Base-by-base conservation (phyloP, 2,797 vertebrate genomes). In the Sebastes variabilis region DNA sequence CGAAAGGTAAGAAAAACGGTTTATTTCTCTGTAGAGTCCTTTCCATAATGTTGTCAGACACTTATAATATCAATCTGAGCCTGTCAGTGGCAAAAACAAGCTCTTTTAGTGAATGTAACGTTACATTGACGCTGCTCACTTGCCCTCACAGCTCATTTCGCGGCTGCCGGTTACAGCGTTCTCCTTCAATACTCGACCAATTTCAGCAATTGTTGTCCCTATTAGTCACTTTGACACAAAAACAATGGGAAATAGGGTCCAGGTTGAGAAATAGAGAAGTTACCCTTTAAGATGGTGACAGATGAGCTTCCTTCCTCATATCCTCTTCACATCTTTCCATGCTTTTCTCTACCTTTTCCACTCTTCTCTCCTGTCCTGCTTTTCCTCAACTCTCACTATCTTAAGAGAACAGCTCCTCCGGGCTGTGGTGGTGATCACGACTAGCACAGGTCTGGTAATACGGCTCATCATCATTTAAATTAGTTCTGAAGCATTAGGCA, bases 401-500 rank as follows among this genome's bases (percentile, higher is more conserved):
- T 56, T 70, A 38, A 46, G 34, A 46, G 22, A 54, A 64, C 64
- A 54, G 38, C 34, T 82, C 60, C 25, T 69, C 34, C 25, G 46
- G 54, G n/a, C 61, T 59, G 58, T 42, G 52, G 49, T 55, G 52
- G 64, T 77, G 72, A 83, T 88, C 62, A 81, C 24, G 49, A 65
- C 65, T 25, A 46, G 75, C 54, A 18, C n/a, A 29, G 61, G 66
- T 72, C 72, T 72, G 54, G 20, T 81, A 60, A 81, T 85, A 32
- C 36, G 62, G 56, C 82, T 90, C 79, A 89, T 87, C 72, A 79
- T 90, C 81, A 86, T 93, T 92, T 89, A 80, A 88, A 94, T 92
- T 80, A 92, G 87, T 92, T 93, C 84, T 91, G 85, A 92, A 70
- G 82, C 90, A 90, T 92, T 93, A 86, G 52, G 52, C 88, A 88